phyloP scores from a whole-genome alignment of 2,113 vertebrate genomes.

The Phasianus colchicus region DNA sequence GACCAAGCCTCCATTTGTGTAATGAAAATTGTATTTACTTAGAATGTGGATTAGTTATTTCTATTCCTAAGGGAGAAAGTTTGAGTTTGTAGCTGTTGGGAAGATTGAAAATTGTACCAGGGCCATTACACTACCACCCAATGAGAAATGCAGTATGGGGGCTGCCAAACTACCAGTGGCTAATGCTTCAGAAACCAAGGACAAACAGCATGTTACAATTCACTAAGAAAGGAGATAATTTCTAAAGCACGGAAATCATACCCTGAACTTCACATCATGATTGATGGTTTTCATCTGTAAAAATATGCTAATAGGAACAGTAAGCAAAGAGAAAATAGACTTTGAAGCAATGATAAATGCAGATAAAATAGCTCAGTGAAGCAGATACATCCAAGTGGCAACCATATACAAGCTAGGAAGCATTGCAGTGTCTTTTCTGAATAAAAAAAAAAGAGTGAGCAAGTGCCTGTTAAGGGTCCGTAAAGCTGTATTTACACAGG shows the following conservation, averaged over 20 bases:
- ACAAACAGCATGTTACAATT: neutral
- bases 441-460: neutral
- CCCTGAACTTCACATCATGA: neutral
- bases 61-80: neutral
- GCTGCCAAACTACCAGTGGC: neutral
- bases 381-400: neutral
- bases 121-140: neutral
- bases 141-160: neutral
- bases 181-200: neutral
- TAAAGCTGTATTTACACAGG: neutral
- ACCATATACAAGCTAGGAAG: neutral
- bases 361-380: neutral
- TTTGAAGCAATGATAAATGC: conserved; percentile 15
- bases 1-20: neutral
- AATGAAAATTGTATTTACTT: neutral
- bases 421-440: neutral
- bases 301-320: conserved; percentile 39
- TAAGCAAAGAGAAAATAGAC: conserved; percentile 6
- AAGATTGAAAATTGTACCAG: neutral
- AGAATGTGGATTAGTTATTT: neutral
- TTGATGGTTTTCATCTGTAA: conserved; percentile 26
- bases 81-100: neutral
- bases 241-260: neutral
- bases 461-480: neutral
- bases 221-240: neutral